Percentiles rank a stretch among this genome's conserved stretches.
These are phyloP conservation scores for Parazoanthus atlanticus DNA, from an alignment of 92 coral and sea anemone genomes.

Conservation along the genomic window DNA sequence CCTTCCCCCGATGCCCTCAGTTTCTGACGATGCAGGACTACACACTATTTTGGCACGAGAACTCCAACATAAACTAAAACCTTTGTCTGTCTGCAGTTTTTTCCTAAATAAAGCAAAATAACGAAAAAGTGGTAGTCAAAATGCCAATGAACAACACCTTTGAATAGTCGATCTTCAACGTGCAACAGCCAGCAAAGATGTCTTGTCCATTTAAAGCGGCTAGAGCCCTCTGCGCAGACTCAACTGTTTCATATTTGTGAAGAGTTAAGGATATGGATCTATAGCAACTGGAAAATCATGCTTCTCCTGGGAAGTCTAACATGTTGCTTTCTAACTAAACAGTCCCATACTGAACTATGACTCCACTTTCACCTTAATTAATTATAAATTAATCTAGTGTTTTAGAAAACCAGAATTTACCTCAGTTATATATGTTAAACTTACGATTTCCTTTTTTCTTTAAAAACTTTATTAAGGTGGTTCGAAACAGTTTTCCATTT, in stretches of 20 bases:
- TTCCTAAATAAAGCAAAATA: neutral
- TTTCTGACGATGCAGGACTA: too few species aligned
- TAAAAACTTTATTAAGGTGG: too few species aligned
- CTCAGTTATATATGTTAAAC: too few species aligned
- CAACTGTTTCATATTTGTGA: slow-evolving; percentile 89
- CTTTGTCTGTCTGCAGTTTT: neutral
- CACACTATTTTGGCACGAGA: too few species aligned
- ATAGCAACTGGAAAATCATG: neutral
- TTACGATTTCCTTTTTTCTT: too few species aligned
- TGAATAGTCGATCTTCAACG: slow-evolving; percentile 96
- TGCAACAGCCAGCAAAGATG: slow-evolving; percentile 97
- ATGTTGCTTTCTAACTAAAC: neutral
- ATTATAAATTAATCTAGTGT: too few species aligned
- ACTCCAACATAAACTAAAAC: neutral
- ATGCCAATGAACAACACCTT: slow-evolving; percentile 64
- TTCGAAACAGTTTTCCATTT: too few species aligned
- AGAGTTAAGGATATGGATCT: slow-evolving; percentile 57
- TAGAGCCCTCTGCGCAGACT: slow-evolving; percentile 96
- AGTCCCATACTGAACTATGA: neutral
- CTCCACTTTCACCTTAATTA: too few species aligned
- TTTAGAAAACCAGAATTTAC: too few species aligned
- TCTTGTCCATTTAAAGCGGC: slow-evolving; percentile 96
- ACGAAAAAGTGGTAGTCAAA: neutral
- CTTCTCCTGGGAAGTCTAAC: neutral
- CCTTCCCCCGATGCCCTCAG: too few species aligned